phyloP scores from a whole-genome alignment of 2,888 invertebrate species.

The Blomia tropicalis region DNA sequence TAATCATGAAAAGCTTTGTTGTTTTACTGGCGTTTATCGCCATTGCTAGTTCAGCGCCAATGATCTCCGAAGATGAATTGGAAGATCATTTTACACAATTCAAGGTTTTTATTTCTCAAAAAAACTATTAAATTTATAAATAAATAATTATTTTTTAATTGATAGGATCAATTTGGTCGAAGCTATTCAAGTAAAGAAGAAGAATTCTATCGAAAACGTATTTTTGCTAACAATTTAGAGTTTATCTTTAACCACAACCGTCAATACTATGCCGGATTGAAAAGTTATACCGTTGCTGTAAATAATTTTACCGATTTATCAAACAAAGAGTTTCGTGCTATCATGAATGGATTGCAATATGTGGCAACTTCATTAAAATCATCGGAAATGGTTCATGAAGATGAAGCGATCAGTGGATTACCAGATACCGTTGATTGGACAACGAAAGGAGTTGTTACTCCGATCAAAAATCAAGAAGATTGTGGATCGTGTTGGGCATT shows the following conservation, averaged over 20 bases:
- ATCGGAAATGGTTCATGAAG: background rate
- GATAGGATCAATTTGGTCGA: background rate
- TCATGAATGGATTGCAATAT: background rate
- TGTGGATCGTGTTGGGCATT: constrained; percentile 88
- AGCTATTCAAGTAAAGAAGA: background rate
- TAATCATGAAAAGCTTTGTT: background rate
- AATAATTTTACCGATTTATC: constrained; percentile 25
- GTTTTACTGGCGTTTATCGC: background rate
- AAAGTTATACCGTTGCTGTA: constrained; percentile 18
- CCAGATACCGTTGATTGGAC: constrained; percentile 27
- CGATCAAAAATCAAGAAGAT: constrained; percentile 35
- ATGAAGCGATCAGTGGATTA: background rate
- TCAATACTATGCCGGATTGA: background rate
- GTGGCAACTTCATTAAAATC: background rate
- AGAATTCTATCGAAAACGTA: constrained; percentile 7
- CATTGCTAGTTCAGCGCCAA: background rate
- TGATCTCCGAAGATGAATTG: background rate
- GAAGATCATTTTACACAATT: background rate
- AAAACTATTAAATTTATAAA: background rate
- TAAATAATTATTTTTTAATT: background rate
- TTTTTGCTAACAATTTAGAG: constrained; percentile 19
- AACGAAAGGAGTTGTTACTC: constrained; percentile 22
- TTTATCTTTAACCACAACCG: constrained; percentile 16
- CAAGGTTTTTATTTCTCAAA: background rate
- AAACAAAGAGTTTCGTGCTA: constrained; percentile 12